phyloP scores from a whole-genome alignment of 2,797 vertebrate genomes.

The Muscicapa comitata region DNA sequence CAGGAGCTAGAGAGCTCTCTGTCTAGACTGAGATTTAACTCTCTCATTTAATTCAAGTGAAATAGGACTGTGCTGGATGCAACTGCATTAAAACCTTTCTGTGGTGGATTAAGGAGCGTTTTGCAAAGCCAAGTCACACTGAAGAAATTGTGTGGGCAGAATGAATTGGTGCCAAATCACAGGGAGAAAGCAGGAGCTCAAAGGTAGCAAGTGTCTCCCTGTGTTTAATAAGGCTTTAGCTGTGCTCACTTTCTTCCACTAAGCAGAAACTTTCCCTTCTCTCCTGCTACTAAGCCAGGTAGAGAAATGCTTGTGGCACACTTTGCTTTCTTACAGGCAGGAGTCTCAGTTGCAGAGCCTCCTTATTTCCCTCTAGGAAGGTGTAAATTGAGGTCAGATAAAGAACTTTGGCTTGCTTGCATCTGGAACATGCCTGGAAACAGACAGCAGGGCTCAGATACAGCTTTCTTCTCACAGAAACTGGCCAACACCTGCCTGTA shows the following conservation, averaged over 20 bases:
- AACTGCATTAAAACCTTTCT: slow-evolving; percentile 16
- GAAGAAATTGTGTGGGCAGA: slow-evolving; percentile 20
- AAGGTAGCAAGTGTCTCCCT: not conserved
- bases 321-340: not conserved
- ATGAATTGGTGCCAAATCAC: slow-evolving; percentile 11
- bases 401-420: not conserved
- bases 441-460: not conserved
- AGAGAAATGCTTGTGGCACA: not conserved
- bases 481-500: not conserved
- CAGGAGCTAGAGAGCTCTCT: not conserved
- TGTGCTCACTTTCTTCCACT: not conserved
- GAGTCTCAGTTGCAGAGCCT: not conserved
- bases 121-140: not conserved
- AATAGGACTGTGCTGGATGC: not conserved
- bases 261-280: not conserved
- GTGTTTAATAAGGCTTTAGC: not conserved
- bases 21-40: slow-evolving; percentile 64
- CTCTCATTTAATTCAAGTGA: slow-evolving; percentile 43
- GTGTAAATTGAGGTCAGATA: not conserved
- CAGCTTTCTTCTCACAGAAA: not conserved
- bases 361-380: not conserved
- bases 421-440: accelerated
- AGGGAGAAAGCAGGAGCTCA: slow-evolving; percentile 9
- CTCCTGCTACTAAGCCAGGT: not conserved
- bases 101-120: slow-evolving; percentile 40